phyloP scores from a whole-genome alignment of 2,113 vertebrate genomes.

The Odocoileus virginianus region DNA sequence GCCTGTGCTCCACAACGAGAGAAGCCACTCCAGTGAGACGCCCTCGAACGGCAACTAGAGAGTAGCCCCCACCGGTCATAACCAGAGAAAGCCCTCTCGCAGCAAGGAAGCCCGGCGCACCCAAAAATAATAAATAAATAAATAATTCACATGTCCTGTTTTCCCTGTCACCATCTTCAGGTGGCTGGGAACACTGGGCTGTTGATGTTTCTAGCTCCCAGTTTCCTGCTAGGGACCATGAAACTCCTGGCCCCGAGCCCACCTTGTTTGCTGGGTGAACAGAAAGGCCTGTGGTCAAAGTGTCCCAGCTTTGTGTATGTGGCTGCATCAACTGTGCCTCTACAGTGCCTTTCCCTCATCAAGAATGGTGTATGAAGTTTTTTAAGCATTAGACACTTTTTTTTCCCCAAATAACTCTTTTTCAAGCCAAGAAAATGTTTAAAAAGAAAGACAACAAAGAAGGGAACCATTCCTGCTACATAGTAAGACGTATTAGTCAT shows the following conservation, averaged over 20 bases:
- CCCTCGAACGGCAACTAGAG: neutral
- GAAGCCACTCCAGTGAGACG: neutral
- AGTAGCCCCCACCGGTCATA: neutral
- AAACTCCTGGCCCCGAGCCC: neutral
- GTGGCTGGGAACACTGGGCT: neutral
- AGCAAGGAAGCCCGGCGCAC: neutral
- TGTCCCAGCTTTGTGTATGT: rapidly evolving
- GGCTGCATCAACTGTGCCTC: neutral
- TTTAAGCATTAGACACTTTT: neutral
- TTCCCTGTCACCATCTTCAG: neutral
- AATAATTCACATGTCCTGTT: neutral
- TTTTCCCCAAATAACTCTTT: neutral
- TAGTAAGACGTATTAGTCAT: neutral
- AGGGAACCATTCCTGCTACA: neutral
- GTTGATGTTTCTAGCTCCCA: neutral
- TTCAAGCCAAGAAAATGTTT: neutral
- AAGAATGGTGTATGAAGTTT: neutral
- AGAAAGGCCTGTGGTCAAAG: neutral
- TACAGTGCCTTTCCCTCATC: neutral
- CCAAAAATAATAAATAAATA: neutral
- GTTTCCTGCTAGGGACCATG: neutral
- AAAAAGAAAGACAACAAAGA: neutral
- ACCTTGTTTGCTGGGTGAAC: neutral
- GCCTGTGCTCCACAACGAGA: neutral
- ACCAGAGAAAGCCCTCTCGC: neutral